Evolutionary conservation across 2,888 invertebrate genomes (phyloP).

Genomic region (Tetragnatha montana): DNA sequence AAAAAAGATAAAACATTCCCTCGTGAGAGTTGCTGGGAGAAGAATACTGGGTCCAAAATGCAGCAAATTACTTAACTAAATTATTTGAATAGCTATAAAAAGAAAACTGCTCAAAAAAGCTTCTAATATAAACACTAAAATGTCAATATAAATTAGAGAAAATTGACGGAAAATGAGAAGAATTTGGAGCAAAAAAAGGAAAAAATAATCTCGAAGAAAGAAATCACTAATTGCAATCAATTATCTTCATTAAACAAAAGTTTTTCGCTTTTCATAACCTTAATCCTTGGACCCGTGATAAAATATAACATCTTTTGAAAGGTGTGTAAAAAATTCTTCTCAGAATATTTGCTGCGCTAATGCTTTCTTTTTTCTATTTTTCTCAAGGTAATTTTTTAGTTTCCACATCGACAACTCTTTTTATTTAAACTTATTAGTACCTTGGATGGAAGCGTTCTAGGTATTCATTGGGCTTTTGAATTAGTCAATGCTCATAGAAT

Average conservation of each 20-base stretch:
- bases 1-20: too few relatives aligned
- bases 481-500: too few relatives aligned
- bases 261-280: background rate
- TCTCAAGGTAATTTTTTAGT: background rate
- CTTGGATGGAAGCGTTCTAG: background rate
- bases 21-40: too few relatives aligned
- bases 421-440: background rate
- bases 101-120: background rate
- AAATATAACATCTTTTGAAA: background rate
- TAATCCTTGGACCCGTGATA: background rate
- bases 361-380: background rate
- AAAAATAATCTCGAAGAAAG: background rate
- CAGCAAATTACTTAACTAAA: background rate
- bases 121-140: background rate
- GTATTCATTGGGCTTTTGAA: background rate
- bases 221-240: constrained; percentile 1
- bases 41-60: background rate
- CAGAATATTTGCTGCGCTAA: background rate
- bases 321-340: background rate
- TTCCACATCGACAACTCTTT: background rate
- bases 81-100: background rate
- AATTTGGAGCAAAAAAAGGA: background rate
- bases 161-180: background rate
- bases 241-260: background rate
- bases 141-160: background rate